Percentiles rank a stretch among this genome's conserved stretches.
Evolutionary conservation across 2,113 vertebrate species (phyloP).

Genomic region (Festucalex cinctus): DNA sequence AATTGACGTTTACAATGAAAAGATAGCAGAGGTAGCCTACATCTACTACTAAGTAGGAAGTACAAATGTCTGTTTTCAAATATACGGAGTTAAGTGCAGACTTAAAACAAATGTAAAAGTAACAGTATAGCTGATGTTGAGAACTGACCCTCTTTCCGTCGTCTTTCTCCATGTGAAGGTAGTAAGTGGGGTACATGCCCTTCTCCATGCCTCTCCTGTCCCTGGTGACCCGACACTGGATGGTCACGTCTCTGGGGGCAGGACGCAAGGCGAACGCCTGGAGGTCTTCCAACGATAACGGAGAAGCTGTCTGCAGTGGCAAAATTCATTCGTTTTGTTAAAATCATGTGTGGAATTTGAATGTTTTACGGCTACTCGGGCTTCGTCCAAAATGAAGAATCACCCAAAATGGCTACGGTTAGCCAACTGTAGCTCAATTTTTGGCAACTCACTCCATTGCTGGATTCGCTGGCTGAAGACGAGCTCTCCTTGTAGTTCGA

Average conservation of each 20-base stretch:
- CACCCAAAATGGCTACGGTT: no score
- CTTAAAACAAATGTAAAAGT: no score
- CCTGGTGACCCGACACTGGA: conserved; percentile 80
- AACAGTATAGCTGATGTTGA: no score
- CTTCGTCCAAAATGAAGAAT: no score
- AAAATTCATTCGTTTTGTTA: background rate
- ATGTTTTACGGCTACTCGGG: no score
- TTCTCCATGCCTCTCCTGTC: conserved; percentile 82
- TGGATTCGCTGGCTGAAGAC: conserved; percentile 55
- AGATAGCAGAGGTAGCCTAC: background rate
- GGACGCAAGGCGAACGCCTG: conserved; percentile 76
- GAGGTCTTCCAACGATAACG: conserved; percentile 72
- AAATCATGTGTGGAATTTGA: no score
- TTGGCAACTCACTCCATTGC: conserved; percentile 57
- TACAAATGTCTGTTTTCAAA: background rate
- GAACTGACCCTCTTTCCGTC: conserved; percentile 75
- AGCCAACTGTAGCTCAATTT: background rate
- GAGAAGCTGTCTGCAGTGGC: conserved; percentile 53
- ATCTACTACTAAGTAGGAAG: no score
- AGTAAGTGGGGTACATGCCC: conserved; percentile 83
- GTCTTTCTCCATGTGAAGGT: conserved; percentile 82
- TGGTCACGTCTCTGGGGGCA: conserved; percentile 69
- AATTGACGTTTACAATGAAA: no score
- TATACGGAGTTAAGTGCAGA: background rate
- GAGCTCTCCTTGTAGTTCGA: conserved; percentile 67